Evolutionary conservation across 2,797 vertebrate genomes (phyloP), one percentile per base, ranked within the genome.

Genomic region (Sebastes minor): DNA sequence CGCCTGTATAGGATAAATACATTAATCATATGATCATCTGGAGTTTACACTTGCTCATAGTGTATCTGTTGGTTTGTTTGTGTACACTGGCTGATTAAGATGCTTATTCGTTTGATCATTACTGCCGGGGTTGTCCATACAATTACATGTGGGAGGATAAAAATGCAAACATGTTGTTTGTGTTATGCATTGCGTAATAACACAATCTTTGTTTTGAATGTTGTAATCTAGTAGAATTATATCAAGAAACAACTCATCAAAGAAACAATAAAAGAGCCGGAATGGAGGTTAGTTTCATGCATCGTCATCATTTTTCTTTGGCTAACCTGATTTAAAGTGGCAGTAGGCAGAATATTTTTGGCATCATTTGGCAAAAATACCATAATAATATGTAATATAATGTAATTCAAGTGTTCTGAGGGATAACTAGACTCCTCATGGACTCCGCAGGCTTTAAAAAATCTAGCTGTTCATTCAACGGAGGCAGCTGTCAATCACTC

Each of bases 11-110:
- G 76, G 84, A 85, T 64, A 52, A 91, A 94, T 91, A 88, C 80
- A 91, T 93, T 84, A 93, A 92, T 90, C 88, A 84, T 85, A 84
- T 55, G 85, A 92, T 94, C 92, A 92, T 92, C 91, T 92, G 89
- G 89, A 91, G 91, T 88, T 90, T 89, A 91, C 87, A 83, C 83
- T 87, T 82, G 85, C 81, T 89, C 82, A 74, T 81, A 88, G 70
- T 91, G 80, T 90, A 86, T 87, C 71, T 87, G 89, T 59, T 89
- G 77, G 74, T 86, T 91, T 93, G 91, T 90, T 92, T 91, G 85
- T 85, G 78, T 77, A 88, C 84, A 74, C 61, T 63, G 35, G 25
- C 72, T 85, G 74, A 91, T 91, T 83, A 81, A 82, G 81, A 90
- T 74, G 74, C 69, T 76, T 72, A 67, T 86, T 86, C n/a, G 32